Evolutionary conservation across 37 sponge, comb jelly and placozoan genomes (phyloP), one percentile per base, ranked within the genome.

Genomic region (Bolinopsis microptera): DNA sequence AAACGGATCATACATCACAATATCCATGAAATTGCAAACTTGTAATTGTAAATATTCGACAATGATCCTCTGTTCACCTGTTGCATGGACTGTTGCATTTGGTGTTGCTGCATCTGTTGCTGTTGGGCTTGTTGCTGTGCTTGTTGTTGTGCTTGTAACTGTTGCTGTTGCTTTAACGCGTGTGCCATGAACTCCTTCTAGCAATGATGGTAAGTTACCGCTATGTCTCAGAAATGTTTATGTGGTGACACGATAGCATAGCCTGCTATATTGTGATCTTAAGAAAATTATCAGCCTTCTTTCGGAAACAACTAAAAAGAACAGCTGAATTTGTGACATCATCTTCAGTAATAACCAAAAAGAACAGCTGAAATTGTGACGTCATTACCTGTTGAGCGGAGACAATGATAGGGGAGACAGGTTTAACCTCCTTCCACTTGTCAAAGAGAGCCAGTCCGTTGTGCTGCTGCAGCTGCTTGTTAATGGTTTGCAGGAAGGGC

Each of bases 101-200:
- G 61, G 13, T 48, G 61, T 48, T 86, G 90, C 36, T 86, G 90
- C 22, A 41, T 41, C 61, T 86, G 90, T 26, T 86, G 90, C 3
- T 86, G 90, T 34, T 33, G 32, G n/a, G n/a, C n/a, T 86, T 40
- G 90, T 1, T 86, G 90, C 39, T 39, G 61, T 34, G n/a, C 24
- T n/a, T 86, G 90, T 39, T 86, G 90, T n/a, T 35, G n/a, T n/a
- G 34, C 32, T 82, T 82, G 90, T 23, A 41, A 3, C 36, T 86
- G 90, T 16, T 86, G 90, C 22, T 86, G 90, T 86, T 86, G 90
- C 61, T 86, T 77, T 36, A 77, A 36, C 32, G 80, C 80, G 32
- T 77, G 34, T 18, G 80, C 27, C 80, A 77, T 77, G 33, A 77
- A 16, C 35, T 77, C 80, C 37, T 77, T 77, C 80, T 77, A 32